Conservation (phyloP, 2,888 invertebrate genomes). For the Mechanitis mazaeus region DNA sequence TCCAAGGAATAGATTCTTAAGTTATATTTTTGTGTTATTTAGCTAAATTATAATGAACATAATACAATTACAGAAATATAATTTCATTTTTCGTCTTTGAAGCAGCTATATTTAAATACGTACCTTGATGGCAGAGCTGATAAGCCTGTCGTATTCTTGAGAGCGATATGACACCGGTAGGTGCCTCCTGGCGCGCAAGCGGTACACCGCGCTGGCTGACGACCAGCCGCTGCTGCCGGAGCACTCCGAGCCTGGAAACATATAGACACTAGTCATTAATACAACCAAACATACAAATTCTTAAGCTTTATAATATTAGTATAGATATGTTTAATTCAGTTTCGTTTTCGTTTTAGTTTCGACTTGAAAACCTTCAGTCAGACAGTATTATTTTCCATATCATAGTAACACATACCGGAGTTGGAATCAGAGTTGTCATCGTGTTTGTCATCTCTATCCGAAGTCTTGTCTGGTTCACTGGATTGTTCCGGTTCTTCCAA, state of each 20-base stretch:
- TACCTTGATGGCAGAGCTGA: slow-evolving; percentile 91
- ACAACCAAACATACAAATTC: too few relatives aligned
- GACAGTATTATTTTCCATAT: too few relatives aligned
- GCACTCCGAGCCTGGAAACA: slow-evolving; percentile 34
- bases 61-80: too few relatives aligned
- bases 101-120: too few relatives aligned
- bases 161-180: slow-evolving; percentile 90
- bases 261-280: not conserved
- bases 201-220: slow-evolving; percentile 85
- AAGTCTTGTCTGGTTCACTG: slow-evolving; percentile 31
- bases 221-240: slow-evolving; percentile 46
- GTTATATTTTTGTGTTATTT: too few relatives aligned
- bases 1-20: too few relatives aligned
- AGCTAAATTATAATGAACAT: too few relatives aligned
- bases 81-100: too few relatives aligned
- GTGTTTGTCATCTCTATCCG: slow-evolving; percentile 33
- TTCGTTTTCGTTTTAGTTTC: too few relatives aligned
- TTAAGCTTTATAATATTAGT: too few relatives aligned
- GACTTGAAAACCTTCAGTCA: too few relatives aligned
- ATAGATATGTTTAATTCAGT: too few relatives aligned
- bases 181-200: slow-evolving; percentile 86
- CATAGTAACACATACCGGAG: slow-evolving; percentile 12
- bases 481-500: slow-evolving; percentile 39
- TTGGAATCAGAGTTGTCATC: slow-evolving; percentile 76
- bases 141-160: slow-evolving; percentile 96